Evolutionary conservation across 2,797 vertebrate species (phyloP).

Genomic region (Calcarius lapponicus): DNA sequence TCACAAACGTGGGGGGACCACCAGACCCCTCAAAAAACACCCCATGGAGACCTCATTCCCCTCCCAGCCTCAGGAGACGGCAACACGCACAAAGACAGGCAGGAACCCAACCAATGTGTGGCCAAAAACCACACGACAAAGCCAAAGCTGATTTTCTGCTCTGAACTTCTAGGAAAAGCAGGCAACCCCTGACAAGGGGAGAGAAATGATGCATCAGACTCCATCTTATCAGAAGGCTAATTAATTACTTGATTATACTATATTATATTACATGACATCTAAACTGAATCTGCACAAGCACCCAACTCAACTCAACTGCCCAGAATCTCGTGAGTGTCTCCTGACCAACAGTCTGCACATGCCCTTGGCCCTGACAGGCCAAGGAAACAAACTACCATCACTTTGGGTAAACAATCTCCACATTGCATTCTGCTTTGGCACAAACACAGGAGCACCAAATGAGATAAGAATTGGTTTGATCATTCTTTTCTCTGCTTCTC

Average conservation of each 20-base stretch:
- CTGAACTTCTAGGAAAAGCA: neutral
- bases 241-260: neutral
- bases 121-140: neutral
- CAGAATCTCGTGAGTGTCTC: neutral
- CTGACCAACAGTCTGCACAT: neutral
- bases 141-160: neutral
- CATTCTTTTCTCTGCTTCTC: neutral
- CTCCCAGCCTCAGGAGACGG: neutral
- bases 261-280: neutral
- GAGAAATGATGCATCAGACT: neutral
- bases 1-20: neutral
- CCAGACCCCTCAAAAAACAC: neutral
- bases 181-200: neutral
- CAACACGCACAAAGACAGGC: rapidly evolving
- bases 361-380: neutral
- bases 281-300: neutral
- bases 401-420: neutral
- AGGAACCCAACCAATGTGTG: rapidly evolving
- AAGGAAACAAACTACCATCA: neutral
- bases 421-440: neutral
- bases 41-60: neutral
- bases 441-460: neutral
- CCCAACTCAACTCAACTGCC: neutral
- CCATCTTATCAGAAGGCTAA: neutral
- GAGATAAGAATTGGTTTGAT: neutral